Base-by-base conservation (phyloP, 2,888 invertebrate genomes). In the Ephialtes manifestator region DNA sequence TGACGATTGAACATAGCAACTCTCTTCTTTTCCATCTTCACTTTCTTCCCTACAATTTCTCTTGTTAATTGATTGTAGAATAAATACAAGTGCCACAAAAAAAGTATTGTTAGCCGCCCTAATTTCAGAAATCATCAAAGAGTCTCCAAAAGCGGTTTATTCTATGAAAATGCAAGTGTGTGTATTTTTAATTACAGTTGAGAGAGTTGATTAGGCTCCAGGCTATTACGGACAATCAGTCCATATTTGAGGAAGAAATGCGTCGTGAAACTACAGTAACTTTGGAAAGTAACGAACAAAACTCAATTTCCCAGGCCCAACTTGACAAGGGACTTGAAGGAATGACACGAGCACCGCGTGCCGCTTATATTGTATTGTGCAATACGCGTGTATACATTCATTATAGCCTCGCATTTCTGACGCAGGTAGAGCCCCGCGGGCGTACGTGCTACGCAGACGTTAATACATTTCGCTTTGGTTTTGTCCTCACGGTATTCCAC, bases 231-330 rank as follows among this genome's bases (percentile, higher is more conserved):
- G n/a, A 35, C 13, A n/a, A 58, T 31, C 15, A 24, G 13, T 67
- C 13, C 39, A 4, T 35, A 31, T 35, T 31, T 13, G 18, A 28
- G 18, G 43, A 67, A 65, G 18, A 58, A 46, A 51, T 13, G 20
- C 60, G 39, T 68, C 28, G 13, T n/a, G 48, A 24, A 58, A 65
- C 31, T 68, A 43, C 55, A 68, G 24, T 77, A 24, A 24, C 24
- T 24, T 77, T 77, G 28, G 77, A 78, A 78, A 78, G 55, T 78
- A 13, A 8, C 48, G 35, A 48, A 68, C 28, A 48, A 39, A 55
- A n/a, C 55, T 72, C 15, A 35, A 76, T 76, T 78, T 78, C 77
- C 68, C 77, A 78, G 68, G 77, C 20, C 68, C 58, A 28, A n/a
- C 18, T 20, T 35, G 55, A 58, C 71, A 24, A 35, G 53, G 20